Evolutionary conservation across 2,113 vertebrate species (phyloP).

Genomic region (Trogon surrucura): DNA sequence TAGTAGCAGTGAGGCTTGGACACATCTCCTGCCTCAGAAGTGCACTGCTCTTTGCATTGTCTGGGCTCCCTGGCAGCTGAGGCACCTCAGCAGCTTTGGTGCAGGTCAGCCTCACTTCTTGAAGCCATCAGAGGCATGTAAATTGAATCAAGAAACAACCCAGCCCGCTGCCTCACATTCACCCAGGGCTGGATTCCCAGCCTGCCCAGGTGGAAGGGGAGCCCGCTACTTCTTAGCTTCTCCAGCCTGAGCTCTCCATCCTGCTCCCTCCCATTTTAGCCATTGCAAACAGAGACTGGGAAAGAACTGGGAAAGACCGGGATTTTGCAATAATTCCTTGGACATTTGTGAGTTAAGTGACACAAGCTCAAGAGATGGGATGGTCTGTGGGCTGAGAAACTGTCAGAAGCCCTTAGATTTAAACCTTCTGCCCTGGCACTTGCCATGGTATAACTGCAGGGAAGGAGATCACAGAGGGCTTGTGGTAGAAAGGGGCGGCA

Average conservation of each 20-base stretch:
- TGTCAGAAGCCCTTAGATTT: background rate
- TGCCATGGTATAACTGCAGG: background rate
- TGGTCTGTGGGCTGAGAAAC: background rate
- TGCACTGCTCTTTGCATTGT: background rate
- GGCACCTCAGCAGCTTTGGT: background rate
- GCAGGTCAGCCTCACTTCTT: background rate
- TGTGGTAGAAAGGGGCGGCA: background rate
- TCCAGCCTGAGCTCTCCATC: background rate
- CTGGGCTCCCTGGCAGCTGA: background rate
- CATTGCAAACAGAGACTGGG: background rate
- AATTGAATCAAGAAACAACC: background rate
- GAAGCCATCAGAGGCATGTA: background rate
- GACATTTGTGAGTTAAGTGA: background rate
- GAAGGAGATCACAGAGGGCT: background rate
- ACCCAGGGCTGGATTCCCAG: background rate
- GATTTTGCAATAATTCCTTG: background rate
- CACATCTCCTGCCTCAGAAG: background rate
- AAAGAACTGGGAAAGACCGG: background rate
- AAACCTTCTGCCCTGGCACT: background rate
- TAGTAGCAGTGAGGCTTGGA: background rate
- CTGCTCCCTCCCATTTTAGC: background rate
- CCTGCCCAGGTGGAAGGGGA: background rate
- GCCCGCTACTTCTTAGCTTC: background rate
- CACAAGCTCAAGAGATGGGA: background rate
- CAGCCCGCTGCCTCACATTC: background rate